Conservation (phyloP, 2,797 vertebrate species). For the Sebastes alutus region DNA sequence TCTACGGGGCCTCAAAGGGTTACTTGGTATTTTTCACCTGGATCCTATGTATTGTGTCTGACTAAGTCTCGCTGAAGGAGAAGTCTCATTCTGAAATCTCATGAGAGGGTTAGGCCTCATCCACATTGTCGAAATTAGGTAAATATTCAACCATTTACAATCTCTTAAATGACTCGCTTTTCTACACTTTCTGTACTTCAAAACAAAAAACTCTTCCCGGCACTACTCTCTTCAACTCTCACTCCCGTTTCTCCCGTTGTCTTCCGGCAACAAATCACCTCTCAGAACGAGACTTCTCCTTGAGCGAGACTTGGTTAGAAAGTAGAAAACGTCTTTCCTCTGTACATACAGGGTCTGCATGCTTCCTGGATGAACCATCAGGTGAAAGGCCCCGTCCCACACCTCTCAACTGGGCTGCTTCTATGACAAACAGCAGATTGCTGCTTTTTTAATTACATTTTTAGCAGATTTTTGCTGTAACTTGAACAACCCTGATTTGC, state of each 20-base stretch:
- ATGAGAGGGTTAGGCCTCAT: no score
- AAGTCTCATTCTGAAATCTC: neutral
- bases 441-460: neutral
- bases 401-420: neutral
- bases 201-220: no score
- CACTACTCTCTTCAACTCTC: no score
- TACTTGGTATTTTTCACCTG: neutral
- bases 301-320: no score
- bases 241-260: no score
- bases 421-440: neutral
- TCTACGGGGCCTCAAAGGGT: neutral
- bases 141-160: no score
- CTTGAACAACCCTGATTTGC: neutral
- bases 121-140: no score
- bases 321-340: neutral
- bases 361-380: neutral
- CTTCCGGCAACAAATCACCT: no score
- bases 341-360: neutral
- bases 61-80: neutral
- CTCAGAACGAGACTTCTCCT: no score
- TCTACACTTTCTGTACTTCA: no score
- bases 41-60: neutral
- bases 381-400: neutral
- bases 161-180: rapidly evolving
- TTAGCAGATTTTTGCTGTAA: neutral